phyloP scores from a whole-genome alignment of 2,888 invertebrate genomes.

The Nemurella pictetii region DNA sequence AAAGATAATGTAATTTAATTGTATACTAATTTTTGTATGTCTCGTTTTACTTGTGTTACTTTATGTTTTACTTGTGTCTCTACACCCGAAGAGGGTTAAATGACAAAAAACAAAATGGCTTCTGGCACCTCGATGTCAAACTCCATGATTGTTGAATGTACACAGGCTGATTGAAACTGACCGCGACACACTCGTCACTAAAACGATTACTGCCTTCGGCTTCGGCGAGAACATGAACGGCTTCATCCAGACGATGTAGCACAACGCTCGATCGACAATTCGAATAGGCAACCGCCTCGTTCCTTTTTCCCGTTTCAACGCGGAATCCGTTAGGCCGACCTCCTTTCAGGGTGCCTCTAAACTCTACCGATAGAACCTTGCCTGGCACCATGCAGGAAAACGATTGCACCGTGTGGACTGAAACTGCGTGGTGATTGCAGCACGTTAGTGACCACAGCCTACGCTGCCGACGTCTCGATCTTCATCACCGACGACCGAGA shows the following conservation, averaged over 20 bases:
- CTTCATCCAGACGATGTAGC: not conserved
- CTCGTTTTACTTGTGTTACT: too few relatives aligned
- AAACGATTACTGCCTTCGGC: too few relatives aligned
- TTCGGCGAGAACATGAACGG: not conserved
- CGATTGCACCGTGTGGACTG: not conserved
- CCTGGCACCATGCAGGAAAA: not conserved
- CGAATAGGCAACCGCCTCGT: not conserved
- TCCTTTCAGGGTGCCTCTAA: not conserved
- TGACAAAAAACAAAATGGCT: too few relatives aligned
- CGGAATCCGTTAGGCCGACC: not conserved
- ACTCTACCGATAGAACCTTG: not conserved
- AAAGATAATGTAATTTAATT: too few relatives aligned
- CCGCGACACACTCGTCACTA: too few relatives aligned
- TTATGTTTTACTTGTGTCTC: too few relatives aligned
- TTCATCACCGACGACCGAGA: not conserved
- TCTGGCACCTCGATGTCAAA: too few relatives aligned
- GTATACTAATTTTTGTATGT: too few relatives aligned
- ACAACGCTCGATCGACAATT: not conserved
- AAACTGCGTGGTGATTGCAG: not conserved
- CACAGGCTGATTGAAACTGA: too few relatives aligned
- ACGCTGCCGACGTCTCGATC: not conserved
- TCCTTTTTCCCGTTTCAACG: not conserved
- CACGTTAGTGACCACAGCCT: not conserved
- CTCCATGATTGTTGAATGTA: too few relatives aligned
- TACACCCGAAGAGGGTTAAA: too few relatives aligned